These are phyloP conservation scores for Sinonovacula constricta DNA, from an alignment of 1,140 invertebrate species.

Conservation along the genomic window DNA sequence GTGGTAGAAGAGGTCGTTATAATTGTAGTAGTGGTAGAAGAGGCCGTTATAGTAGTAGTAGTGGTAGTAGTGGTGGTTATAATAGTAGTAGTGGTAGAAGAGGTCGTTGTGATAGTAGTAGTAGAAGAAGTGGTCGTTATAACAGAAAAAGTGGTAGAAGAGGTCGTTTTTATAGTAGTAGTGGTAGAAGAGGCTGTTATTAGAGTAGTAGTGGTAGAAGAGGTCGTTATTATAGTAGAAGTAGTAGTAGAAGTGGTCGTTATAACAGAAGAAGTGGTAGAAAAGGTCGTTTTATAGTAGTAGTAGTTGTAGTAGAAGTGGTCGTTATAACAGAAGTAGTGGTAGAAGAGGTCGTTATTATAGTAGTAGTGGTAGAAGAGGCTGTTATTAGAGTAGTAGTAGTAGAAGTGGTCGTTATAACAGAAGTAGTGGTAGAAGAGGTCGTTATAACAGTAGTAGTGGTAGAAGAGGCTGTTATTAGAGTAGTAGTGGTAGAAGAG, in stretches of 20 bases:
- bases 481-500: not conserved
- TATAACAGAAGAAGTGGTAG: not conserved
- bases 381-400: slow-evolving; percentile 7
- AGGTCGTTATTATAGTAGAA: not conserved
- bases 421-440: not conserved
- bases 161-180: not conserved
- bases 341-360: too few relatives aligned
- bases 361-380: too few relatives aligned
- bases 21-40: not conserved
- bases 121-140: not conserved
- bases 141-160: not conserved
- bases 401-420: not conserved
- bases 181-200: not conserved
- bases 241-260: slow-evolving; percentile 1
- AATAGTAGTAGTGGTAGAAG: slow-evolving; percentile 3
- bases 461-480: not conserved
- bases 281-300: not conserved
- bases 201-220: not conserved
- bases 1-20: not conserved
- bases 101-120: not conserved
- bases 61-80: slow-evolving; percentile 1
- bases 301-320: not conserved
- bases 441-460: not conserved
- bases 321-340: too few relatives aligned
- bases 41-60: not conserved